Evolutionary conservation across 1,140 invertebrate genomes (phyloP), one percentile per base, ranked within the genome.

Genomic region (Bicyclus anynana): DNA sequence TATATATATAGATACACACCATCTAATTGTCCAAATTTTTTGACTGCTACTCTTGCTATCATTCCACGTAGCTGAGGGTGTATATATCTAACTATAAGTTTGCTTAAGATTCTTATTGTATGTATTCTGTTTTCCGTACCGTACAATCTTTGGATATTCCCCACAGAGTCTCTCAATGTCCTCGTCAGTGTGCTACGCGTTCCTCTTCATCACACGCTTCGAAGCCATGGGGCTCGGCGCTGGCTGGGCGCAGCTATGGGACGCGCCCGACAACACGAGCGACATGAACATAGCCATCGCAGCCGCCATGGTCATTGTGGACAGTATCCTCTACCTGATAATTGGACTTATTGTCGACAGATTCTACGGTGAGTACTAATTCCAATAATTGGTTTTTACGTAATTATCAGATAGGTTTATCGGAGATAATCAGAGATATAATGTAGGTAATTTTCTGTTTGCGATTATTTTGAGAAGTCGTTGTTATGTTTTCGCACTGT

Each of bases 181-280:
- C 0, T 92, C 92, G 0, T 90, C 91, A 18, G 91, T 93, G 57
- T 91, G 90, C 67, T 93, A 93, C 73, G 91, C 89, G 40, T 91
- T 92, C 71, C 74, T 92, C 1, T 90, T 90, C 54, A 86, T 91
- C 1, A 87, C 91, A 47, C 88, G 92, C 5, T 89, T 87, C 64
- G 93, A 93, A 68, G 87, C 93, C 17, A 90, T 90, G 73, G 91
- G 91, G 5, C 49, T 64, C 1, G 91, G 91, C 5, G 69, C 90
- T 0, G 72, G 65, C 6, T 92, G 91, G 90, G 20, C 59, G 1
- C 69, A 81, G 16, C 42, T 91, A 37, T 91, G 90, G 90, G 74
- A 78, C 4, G 77, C 90, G 16, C 81, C 90, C 0, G 82, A 72
- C 47, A 81, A 84, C 7, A 76, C 73, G 3, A 87, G 89, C 57